Conservation (phyloP, 1,140 invertebrate genomes). For the Sarcophaga bullata region DNA sequence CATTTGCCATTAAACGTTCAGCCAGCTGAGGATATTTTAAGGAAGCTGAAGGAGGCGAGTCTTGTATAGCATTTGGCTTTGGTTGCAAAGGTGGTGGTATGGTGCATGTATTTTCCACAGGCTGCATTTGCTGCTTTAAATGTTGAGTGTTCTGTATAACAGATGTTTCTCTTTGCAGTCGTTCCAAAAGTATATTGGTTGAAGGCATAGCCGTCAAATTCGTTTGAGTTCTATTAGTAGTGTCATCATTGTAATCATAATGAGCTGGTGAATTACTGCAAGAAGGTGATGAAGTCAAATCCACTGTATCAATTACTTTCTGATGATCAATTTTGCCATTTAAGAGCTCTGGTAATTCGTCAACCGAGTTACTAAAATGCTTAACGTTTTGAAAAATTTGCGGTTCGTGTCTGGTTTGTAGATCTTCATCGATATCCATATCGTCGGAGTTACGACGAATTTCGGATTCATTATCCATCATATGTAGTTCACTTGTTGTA, state of each 20-base stretch:
- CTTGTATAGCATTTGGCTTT: conserved; percentile 17
- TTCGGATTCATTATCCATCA: conserved; percentile 4
- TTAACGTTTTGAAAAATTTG: conserved; percentile 60
- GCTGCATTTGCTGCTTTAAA: conserved; percentile 3
- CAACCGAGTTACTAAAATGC: background rate
- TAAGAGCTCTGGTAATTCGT: background rate
- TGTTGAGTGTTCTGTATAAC: conserved; percentile 43
- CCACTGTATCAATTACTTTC: conserved; percentile 55
- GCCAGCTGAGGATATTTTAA: conserved; percentile 59
- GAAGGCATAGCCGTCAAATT: background rate
- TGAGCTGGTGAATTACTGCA: conserved; percentile 58
- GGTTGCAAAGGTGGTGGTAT: conserved; percentile 35
- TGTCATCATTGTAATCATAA: conserved; percentile 50
- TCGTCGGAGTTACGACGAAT: conserved; percentile 59
- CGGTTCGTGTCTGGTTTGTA: conserved; percentile 59
- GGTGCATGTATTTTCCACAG: background rate
- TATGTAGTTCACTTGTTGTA: background rate
- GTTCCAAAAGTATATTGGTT: conserved; percentile 43
- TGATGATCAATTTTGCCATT: conserved; percentile 29
- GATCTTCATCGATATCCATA: conserved; percentile 62
- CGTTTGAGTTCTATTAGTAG: background rate
- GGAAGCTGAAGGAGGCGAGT: background rate
- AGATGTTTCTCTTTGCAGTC: conserved; percentile 42
- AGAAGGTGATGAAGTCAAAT: conserved; percentile 60
- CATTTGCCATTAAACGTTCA: conserved; percentile 59